Evolutionary conservation across 2,888 invertebrate genomes (phyloP), one percentile per base, ranked within the genome.

Genomic region (Eulithis testata): DNA sequence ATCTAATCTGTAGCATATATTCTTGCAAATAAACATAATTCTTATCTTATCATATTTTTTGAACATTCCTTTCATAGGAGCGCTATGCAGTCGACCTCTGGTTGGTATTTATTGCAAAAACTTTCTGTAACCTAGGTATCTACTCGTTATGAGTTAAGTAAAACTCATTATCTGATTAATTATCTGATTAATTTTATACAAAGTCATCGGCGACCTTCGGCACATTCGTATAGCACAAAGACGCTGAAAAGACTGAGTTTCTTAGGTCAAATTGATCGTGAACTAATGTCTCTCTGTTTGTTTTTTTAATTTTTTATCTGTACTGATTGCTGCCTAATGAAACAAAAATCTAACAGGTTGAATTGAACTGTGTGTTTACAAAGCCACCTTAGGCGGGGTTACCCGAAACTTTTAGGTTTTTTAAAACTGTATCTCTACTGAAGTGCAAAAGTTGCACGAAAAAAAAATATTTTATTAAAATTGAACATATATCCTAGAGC

Each of bases 41-140:
- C 37, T 37, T 40, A 11, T 40, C 8, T 0, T 21, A 14, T 45
- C 21, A 58, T 47, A 58, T 64, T 66, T 71, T 68, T 68, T 66
- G 40, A 1, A 61, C 66, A 73, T 73, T 70, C 71, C 71, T 63
- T 58, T 63, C 55, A 21, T 63, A 60, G 73, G 73, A 66, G 70
- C 60, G 70, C 69, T 65, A 60, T 66, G 71, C 65, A 63, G 70
- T 63, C 55, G 70, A 63, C 73, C 73, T 73, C 62, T 60, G 63
- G 14, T 52, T 21, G 51, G 44, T 58, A 63, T 57, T 63, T 66
- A 67, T 68, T 70, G 73, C 73, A 73, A 71, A 70, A 66, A 69
- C 58, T 59, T 36, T 55, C 21, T 14, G 11, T 37, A 37, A 49
- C 50, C 27, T n/a, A n/a, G n/a, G n/a, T n/a, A n/a, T n/a, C n/a